A percentile compares a stretch with the other conserved stretches of the same genome.
Conservation (phyloP, 2,797 vertebrate species). For the Microtus obscurus region DNA sequence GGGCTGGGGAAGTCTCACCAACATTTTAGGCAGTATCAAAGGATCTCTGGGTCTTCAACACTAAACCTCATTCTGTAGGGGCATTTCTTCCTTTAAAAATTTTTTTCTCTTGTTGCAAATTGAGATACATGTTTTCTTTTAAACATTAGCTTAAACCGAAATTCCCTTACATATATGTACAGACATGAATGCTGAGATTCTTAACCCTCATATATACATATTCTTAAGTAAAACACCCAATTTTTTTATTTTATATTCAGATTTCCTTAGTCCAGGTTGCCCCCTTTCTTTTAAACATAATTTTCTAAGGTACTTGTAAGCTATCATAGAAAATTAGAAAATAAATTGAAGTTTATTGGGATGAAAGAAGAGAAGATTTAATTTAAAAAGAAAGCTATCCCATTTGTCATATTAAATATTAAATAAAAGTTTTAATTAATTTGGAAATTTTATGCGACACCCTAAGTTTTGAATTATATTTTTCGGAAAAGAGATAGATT, state of each 20-base stretch:
- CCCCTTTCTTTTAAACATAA: constrained; percentile 11
- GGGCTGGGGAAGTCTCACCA: constrained; percentile 21
- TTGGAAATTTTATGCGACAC: background rate
- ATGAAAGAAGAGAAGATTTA: background rate
- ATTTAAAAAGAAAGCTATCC: background rate
- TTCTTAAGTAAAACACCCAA: background rate
- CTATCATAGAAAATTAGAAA: constrained; percentile 61
- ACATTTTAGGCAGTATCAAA: constrained; percentile 38
- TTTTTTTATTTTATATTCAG: constrained; percentile 55
- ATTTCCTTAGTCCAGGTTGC: background rate
- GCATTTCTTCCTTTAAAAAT: background rate
- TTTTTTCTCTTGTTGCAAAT: background rate
- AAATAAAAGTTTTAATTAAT: constrained; percentile 12
- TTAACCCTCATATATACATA: background rate
- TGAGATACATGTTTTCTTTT: constrained; percentile 29
- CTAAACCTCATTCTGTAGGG: background rate
- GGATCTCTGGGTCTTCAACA: background rate
- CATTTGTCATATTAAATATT: background rate
- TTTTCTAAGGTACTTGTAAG: constrained; percentile 53
- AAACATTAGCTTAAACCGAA: constrained; percentile 9
- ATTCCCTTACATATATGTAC: background rate
- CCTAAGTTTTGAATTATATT: background rate
- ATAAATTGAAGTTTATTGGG: constrained; percentile 61
- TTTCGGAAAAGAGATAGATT: background rate
- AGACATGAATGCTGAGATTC: constrained; percentile 5